Conservation (phyloP, 2,113 vertebrate species). For the Strix uralensis region DNA sequence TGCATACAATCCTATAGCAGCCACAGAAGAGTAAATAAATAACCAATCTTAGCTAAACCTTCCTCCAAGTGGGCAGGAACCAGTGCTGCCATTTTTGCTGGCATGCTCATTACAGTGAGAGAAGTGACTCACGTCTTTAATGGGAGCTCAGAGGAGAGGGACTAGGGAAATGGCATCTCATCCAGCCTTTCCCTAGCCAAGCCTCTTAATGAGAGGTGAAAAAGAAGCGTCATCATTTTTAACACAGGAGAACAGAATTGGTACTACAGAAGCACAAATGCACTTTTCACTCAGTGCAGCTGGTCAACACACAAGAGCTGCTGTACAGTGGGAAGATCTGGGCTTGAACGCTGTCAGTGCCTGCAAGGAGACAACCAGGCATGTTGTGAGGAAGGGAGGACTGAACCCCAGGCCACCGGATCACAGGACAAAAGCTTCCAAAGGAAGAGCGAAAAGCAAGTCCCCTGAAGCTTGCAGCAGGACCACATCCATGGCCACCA, state of each 20-base stretch:
- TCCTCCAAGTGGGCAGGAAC: background rate
- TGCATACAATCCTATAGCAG: fast-evolving
- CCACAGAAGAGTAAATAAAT: background rate
- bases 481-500: background rate
- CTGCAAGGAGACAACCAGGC: background rate
- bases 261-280: background rate
- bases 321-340: background rate
- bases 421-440: background rate
- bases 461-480: background rate
- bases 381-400: background rate
- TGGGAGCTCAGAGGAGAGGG: background rate
- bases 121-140: background rate
- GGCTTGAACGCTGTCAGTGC: background rate
- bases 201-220: background rate
- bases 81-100: background rate
- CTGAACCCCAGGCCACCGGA: background rate
- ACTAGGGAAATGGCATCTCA: background rate
- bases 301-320: background rate
- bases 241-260: background rate
- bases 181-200: background rate
- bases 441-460: background rate
- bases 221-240: background rate
- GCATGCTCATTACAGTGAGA: background rate
- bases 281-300: background rate
- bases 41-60: background rate